Conservation (phyloP, 1,140 invertebrate genomes). For the Atta cephalotes region DNA sequence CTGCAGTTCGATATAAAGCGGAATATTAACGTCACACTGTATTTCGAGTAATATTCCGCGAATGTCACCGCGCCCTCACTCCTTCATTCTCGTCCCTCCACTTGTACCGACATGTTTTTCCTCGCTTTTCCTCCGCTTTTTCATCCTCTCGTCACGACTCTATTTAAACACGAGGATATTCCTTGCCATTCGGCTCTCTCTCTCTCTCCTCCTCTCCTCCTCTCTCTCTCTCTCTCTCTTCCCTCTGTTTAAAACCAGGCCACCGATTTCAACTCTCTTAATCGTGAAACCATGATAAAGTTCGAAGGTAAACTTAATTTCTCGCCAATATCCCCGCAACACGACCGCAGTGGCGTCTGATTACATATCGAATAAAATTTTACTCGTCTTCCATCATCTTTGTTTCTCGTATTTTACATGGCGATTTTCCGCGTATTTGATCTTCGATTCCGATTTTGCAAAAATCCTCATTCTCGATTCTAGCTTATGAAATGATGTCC, state of each 20-base stretch:
- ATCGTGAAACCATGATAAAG: slow-evolving; percentile 40
- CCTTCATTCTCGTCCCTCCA: slow-evolving; percentile 17
- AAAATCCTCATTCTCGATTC: neutral
- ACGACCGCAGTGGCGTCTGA: neutral
- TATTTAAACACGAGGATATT: slow-evolving; percentile 53
- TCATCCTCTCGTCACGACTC: neutral
- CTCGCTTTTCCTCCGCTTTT: neutral
- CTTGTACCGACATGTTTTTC: slow-evolving; percentile 36
- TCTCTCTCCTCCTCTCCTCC: neutral
- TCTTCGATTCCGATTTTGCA: slow-evolving; percentile 10
- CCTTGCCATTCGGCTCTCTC: slow-evolving; percentile 6
- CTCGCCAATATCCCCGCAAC: neutral
- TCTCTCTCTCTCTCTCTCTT: too few species aligned
- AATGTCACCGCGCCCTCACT: slow-evolving; percentile 32
- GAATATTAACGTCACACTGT: slow-evolving; percentile 64
- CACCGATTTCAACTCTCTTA: neutral
- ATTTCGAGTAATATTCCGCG: slow-evolving; percentile 64
- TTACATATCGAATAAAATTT: slow-evolving; percentile 58
- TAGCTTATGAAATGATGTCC: slow-evolving; percentile 29
- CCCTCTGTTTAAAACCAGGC: slow-evolving; percentile 1
- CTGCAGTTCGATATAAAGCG: slow-evolving; percentile 57
- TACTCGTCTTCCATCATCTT: slow-evolving; percentile 35
- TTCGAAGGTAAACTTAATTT: slow-evolving; percentile 30
- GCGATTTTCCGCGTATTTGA: slow-evolving; percentile 45
- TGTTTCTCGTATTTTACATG: slow-evolving; percentile 47